A percentile compares a stretch with the other conserved stretches of the same genome.
phyloP scores from a whole-genome alignment of 2,113 vertebrate species.

The Haemorhous mexicanus region DNA sequence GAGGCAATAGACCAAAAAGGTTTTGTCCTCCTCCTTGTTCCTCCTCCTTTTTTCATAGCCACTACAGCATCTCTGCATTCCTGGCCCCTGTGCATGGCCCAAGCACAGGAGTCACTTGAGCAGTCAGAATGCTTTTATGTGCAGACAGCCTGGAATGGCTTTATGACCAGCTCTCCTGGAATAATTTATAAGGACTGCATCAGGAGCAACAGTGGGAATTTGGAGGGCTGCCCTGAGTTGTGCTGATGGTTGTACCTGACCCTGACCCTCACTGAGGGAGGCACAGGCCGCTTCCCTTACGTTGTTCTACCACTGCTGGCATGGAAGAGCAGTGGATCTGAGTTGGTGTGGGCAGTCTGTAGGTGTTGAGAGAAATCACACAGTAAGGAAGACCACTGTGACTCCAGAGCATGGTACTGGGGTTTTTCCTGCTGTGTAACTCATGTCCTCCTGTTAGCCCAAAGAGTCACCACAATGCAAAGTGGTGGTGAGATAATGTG shows the following conservation, averaged over 20 bases:
- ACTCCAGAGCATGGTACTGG: background rate
- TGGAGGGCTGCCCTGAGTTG: background rate
- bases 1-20: background rate
- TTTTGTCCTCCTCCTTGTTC: background rate
- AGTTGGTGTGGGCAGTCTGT: background rate
- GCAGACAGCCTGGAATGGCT: background rate
- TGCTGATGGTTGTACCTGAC: background rate
- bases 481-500: background rate
- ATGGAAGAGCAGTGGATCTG: background rate
- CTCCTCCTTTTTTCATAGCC: background rate
- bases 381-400: accelerated
- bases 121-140: background rate
- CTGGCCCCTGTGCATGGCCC: background rate
- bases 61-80: background rate
- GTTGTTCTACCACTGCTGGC: background rate
- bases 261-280: background rate
- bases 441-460: background rate
- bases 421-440: background rate
- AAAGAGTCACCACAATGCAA: background rate
- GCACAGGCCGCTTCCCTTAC: background rate
- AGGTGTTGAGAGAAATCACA: background rate
- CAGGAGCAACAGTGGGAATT: background rate
- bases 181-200: background rate
- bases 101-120: background rate
- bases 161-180: background rate